A percentile compares a stretch with the other conserved stretches of the same genome.
Conservation (phyloP, 2,888 invertebrate species). For the Priapulus caudatus region DNA sequence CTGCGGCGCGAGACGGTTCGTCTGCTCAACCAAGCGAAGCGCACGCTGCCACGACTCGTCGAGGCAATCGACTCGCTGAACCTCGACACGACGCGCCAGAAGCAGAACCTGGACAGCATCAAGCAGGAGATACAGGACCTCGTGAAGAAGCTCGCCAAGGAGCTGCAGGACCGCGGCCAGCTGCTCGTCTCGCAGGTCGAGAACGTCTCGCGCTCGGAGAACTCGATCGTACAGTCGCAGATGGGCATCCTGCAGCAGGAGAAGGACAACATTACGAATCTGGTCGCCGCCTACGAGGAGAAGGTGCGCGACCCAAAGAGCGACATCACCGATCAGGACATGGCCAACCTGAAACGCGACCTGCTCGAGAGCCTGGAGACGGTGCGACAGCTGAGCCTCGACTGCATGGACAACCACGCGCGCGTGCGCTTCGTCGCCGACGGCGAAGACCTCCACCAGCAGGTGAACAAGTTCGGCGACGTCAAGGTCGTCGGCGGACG, state of each 20-base stretch:
- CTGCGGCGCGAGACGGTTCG: slow-evolving; percentile 76
- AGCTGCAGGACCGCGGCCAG: not conserved
- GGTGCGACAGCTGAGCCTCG: not conserved
- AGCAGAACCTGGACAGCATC: not conserved
- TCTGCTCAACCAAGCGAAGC: slow-evolving; percentile 61
- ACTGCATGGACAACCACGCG: not conserved
- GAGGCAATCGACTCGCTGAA: not conserved
- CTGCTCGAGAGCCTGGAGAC: slow-evolving; percentile 3
- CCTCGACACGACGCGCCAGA: not conserved
- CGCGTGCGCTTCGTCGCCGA: not conserved
- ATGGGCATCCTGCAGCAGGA: not conserved
- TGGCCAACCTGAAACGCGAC: slow-evolving; percentile 1
- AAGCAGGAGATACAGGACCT: not conserved
- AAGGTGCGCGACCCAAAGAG: slow-evolving; percentile 1
- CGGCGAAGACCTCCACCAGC: not conserved
- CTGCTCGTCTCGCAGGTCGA: not conserved
- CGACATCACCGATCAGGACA: not conserved
- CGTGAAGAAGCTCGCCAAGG: not conserved
- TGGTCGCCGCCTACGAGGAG: not conserved
- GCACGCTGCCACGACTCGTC: not conserved
- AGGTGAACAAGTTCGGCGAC: not conserved
- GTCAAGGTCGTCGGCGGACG: not conserved
- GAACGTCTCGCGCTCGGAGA: not conserved
- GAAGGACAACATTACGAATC: not conserved
- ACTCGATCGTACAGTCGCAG: not conserved